phyloP scores from a whole-genome alignment of 2,888 invertebrate genomes.

The Argyra leucocephala region DNA sequence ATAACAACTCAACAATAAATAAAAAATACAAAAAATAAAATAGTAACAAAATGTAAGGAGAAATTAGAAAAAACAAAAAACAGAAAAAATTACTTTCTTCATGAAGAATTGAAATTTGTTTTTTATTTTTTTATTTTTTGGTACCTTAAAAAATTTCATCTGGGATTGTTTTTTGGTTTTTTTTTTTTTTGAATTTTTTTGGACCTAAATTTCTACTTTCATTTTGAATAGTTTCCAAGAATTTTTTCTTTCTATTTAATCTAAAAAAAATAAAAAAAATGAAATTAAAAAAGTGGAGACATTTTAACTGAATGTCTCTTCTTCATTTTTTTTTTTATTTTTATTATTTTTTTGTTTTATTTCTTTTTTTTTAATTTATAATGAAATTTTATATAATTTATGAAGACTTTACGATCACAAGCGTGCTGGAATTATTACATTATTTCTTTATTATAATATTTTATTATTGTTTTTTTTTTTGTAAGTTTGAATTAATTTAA shows the following conservation, averaged over 20 bases:
- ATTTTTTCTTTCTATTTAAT: neutral
- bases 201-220: neutral
- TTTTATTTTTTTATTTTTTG: too few relatives aligned
- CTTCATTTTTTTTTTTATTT: too few relatives aligned
- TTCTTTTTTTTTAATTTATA: neutral
- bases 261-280: too few relatives aligned
- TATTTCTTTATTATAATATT: neutral
- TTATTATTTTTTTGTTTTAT: too few relatives aligned
- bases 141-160: too few relatives aligned
- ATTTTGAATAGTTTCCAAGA: neutral
- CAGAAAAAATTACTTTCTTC: too few relatives aligned
- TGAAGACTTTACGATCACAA: neutral
- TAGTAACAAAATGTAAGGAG: too few relatives aligned
- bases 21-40: too few relatives aligned
- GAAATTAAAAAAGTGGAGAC: neutral
- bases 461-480: neutral
- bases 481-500: too few relatives aligned
- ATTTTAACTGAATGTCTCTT: neutral
- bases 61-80: too few relatives aligned
- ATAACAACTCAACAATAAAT: neutral
- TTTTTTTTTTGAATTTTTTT: neutral
- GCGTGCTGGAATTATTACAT: neutral
- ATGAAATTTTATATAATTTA: neutral
- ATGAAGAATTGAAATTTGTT: too few relatives aligned
- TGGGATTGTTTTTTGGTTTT: too few relatives aligned